These are phyloP conservation scores for Aplidium turbinatum DNA, from an alignment of 23 tunicate species.

Conservation along the genomic window DNA sequence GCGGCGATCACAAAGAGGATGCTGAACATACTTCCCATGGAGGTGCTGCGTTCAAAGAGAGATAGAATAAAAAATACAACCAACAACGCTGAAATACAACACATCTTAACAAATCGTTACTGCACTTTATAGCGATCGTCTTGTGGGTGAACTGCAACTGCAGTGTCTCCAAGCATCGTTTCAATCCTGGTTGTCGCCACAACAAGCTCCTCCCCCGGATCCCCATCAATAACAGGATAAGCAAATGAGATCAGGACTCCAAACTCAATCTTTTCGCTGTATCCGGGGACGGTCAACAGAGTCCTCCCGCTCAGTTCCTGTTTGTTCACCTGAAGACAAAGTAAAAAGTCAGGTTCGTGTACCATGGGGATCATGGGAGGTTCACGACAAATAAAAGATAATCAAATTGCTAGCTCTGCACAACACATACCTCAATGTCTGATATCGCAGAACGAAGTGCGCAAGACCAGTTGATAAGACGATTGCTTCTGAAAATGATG, in stretches of 20 bases:
- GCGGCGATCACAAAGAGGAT: slow-evolving; percentile 83
- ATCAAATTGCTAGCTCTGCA: neutral
- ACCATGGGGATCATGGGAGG: neutral
- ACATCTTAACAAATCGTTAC: neutral
- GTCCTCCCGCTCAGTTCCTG: slow-evolving; percentile 84
- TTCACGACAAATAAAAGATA: neutral
- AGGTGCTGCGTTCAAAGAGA: slow-evolving; percentile 45
- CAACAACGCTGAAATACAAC: neutral
- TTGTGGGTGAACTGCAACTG: slow-evolving; percentile 96
- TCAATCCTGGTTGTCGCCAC: slow-evolving; percentile 98
- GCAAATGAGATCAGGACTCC: slow-evolving; percentile 91
- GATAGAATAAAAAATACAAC: neutral
- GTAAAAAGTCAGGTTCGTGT: neutral
- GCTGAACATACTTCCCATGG: slow-evolving; percentile 83
- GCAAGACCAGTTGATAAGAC: slow-evolving; percentile 98
- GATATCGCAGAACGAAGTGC: slow-evolving; percentile 93
- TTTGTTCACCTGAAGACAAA: slow-evolving; percentile 67
- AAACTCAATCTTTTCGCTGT: slow-evolving; percentile 83
- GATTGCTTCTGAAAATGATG: slow-evolving; percentile 88
- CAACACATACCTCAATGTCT: slow-evolving; percentile 71
- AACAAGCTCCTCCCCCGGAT: slow-evolving; percentile 50
- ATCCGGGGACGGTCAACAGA: slow-evolving; percentile 84
- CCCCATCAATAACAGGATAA: slow-evolving; percentile 69
- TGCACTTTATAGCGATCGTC: slow-evolving; percentile 58
- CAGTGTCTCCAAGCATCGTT: slow-evolving; percentile 98